Evolutionary conservation across 2,113 vertebrate genomes (phyloP).

Genomic region (Raja brachyura): DNA sequence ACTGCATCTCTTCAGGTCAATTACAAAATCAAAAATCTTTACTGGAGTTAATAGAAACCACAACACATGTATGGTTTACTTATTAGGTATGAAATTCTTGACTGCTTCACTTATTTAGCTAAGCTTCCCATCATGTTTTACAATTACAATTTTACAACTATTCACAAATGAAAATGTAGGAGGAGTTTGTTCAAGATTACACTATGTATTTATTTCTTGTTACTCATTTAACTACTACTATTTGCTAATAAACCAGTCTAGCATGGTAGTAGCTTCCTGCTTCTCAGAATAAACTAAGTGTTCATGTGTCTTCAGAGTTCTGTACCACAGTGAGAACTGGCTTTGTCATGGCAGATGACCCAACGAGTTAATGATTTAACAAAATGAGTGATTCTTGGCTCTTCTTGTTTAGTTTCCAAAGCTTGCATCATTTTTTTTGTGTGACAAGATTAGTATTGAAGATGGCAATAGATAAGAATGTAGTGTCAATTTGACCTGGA

Average conservation of each 20-base stretch:
- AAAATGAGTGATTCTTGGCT: neutral
- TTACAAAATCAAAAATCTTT: too few relatives aligned
- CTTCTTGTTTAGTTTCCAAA: neutral
- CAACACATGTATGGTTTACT: too few relatives aligned
- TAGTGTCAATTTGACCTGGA: neutral
- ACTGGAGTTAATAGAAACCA: too few relatives aligned
- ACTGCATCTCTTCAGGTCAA: too few relatives aligned
- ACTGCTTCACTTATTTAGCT: too few relatives aligned
- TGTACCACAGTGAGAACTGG: neutral
- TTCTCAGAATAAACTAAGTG: neutral
- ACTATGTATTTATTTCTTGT: neutral
- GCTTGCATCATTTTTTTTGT: neutral
- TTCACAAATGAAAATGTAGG: too few relatives aligned
- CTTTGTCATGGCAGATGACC: neutral
- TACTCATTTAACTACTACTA: neutral
- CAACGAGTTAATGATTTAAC: neutral
- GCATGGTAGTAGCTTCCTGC: neutral
- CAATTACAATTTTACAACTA: too few relatives aligned
- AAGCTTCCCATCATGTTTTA: too few relatives aligned
- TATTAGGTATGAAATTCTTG: too few relatives aligned
- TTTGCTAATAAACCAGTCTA: neutral
- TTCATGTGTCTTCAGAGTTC: neutral
- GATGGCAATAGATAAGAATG: neutral
- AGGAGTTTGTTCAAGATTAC: too few relatives aligned
- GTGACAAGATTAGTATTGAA: neutral